Base-by-base conservation (phyloP, 2,113 vertebrate genomes). In the Girardinichthys multiradiatus region DNA sequence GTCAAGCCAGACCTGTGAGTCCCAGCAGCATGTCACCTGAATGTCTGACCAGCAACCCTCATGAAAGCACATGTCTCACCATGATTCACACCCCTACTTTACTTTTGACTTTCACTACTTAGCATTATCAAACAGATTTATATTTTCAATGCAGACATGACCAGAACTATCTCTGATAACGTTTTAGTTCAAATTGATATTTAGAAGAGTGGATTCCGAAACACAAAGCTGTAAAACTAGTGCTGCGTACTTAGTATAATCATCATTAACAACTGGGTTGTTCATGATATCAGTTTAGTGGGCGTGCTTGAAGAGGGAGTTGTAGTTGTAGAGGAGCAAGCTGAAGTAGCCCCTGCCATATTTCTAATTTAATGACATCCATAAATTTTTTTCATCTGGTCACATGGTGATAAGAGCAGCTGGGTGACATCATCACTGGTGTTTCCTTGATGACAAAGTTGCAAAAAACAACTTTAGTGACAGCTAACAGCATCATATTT, bases 1-100 rank as follows among this genome's bases (percentile, higher is more conserved):
- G 75, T 91, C 92, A 13, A 95, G 83, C 17, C 83, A 91, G 66
- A 94, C 91, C 33, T 95, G 94, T 95, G 90, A 95, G 94, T 87
- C 62, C 51, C 30, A n/a, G 70, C 51, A 63, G 15, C 17, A 5
- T 45, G 14, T 45, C 17, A 5, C 17, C 42, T 6, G 31, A 33
- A 6, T 33, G 31, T 14, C 27, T 54, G 35, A 21, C n/a, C 62
- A 6, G 11, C 13, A 70, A 45, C 30, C 21, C 37, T 14, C n/a
- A n/a, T n/a, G n/a, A n/a, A 30, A 21, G 27, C 28, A 33, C 61
- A 39, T 51, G 33, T 70, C 45, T 65, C 57, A 57, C 51, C 29
- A 13, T 11, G 19, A 33, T 30, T 58, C 17, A 35, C 14, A 7
- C 39, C 0, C 4, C 29, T 27, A 29, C 27, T 54, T 39, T 14